Conservation (phyloP, 2,888 invertebrate genomes). For the Tillus elongatus region DNA sequence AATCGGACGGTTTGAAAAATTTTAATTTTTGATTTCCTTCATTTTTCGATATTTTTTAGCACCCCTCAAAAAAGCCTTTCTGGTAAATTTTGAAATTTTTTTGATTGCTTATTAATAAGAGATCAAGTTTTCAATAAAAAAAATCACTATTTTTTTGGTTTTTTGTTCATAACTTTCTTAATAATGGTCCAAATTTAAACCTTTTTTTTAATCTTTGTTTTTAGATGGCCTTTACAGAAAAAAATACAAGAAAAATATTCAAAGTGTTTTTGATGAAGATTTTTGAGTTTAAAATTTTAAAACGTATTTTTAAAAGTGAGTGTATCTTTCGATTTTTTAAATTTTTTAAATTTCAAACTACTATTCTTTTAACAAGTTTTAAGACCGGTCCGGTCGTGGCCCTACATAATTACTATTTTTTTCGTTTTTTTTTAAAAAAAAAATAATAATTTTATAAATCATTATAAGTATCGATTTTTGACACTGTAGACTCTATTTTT, state of each 20-base stretch:
- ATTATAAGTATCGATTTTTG: conserved; percentile 3
- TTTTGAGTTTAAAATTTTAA: conserved; percentile 1
- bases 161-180: not conserved
- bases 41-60: conserved; percentile 5
- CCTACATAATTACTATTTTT: not conserved
- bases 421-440: not conserved
- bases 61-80: conserved; percentile 3
- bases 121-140: conserved; percentile 1
- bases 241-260: conserved; percentile 5
- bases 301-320: conserved; percentile 1
- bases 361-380: not conserved
- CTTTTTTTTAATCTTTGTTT: not conserved
- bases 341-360: not conserved
- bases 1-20: conserved; percentile 1
- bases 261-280: not conserved
- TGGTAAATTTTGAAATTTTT: conserved; percentile 4
- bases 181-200: conserved; percentile 3
- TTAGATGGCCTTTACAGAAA: not conserved
- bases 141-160: too few species aligned
- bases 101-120: conserved; percentile 5
- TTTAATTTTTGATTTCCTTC: conserved; percentile 5
- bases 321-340: conserved; percentile 3
- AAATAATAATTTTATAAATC: not conserved
- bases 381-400: conserved; percentile 3
- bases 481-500: too few species aligned